phyloP scores from a whole-genome alignment of 1,140 invertebrate species.

The Thaumetopoea pityocampa region DNA sequence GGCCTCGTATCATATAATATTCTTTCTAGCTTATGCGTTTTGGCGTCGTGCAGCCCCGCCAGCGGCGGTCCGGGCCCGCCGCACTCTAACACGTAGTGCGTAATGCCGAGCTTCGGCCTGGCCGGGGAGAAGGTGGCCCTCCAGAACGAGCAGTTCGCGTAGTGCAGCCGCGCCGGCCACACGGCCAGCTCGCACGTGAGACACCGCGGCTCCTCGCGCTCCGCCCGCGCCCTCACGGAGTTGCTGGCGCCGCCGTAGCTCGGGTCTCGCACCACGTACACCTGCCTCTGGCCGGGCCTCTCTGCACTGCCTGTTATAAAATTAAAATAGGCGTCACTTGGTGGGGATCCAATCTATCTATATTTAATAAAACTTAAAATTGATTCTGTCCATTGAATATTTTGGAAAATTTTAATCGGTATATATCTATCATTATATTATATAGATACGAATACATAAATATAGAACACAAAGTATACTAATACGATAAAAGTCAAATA shows the following conservation, averaged over 20 bases:
- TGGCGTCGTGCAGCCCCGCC: constrained; percentile 84
- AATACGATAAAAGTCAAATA: too few relatives aligned
- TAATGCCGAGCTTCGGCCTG: constrained; percentile 72
- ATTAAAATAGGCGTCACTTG: too few relatives aligned
- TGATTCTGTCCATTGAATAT: too few relatives aligned
- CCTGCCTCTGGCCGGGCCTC: constrained; percentile 88
- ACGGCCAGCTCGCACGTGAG: constrained; percentile 87
- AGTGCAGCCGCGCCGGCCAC: constrained; percentile 84
- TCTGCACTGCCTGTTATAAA: constrained; percentile 80
- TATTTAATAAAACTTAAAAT: too few relatives aligned
- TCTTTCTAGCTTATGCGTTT: constrained; percentile 82
- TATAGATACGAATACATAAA: too few relatives aligned
- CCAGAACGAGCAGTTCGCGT: constrained; percentile 89
- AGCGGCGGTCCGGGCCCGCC: constrained; percentile 87
- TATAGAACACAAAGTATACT: too few relatives aligned
- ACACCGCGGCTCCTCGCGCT: constrained; percentile 84
- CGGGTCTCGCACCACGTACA: constrained; percentile 87
- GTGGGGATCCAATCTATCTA: too few relatives aligned
- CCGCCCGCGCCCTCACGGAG: constrained; percentile 81
- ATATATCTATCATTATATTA: too few relatives aligned
- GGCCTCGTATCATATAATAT: constrained; percentile 86
- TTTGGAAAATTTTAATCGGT: too few relatives aligned
- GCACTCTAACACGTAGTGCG: constrained; percentile 87
- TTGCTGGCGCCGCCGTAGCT: constrained; percentile 61
- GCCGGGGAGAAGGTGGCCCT: constrained; percentile 81